These are phyloP conservation scores for Lasioglossum lativentre DNA, from an alignment of 2,888 invertebrate species.

Conservation along the genomic window DNA sequence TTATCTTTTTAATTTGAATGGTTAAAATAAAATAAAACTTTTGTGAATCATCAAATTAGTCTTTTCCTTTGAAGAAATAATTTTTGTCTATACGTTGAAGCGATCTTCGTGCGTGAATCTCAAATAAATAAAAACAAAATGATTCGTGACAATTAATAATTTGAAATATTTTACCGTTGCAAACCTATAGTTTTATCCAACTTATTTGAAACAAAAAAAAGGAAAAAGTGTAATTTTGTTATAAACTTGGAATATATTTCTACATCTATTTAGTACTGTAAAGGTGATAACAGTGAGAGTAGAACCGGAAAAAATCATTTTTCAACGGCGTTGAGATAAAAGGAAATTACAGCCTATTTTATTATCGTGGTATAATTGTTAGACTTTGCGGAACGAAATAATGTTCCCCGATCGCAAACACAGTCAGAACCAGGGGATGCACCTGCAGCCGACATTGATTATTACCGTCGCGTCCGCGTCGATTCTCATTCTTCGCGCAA, in stretches of 20 bases:
- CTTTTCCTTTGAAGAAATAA: too few relatives aligned
- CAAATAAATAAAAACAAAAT: too few relatives aligned
- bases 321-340: neutral
- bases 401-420: too few relatives aligned
- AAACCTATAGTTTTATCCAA: too few relatives aligned
- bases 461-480: constrained; percentile 59
- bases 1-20: neutral
- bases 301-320: neutral
- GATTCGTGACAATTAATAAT: too few relatives aligned
- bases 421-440: neutral
- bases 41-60: neutral
- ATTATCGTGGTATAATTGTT: neutral
- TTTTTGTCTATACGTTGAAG: too few relatives aligned
- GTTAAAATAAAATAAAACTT: too few relatives aligned
- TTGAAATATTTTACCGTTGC: too few relatives aligned
- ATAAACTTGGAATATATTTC: neutral
- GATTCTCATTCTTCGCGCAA: constrained; percentile 66
- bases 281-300: neutral
- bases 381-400: neutral
- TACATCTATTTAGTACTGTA: neutral
- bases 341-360: neutral
- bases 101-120: too few relatives aligned
- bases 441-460: constrained; percentile 54
- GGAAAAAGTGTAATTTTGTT: neutral
- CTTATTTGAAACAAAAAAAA: neutral